Evolutionary conservation across 2,797 vertebrate genomes (phyloP).

Genomic region (Tadarida brasiliensis): DNA sequence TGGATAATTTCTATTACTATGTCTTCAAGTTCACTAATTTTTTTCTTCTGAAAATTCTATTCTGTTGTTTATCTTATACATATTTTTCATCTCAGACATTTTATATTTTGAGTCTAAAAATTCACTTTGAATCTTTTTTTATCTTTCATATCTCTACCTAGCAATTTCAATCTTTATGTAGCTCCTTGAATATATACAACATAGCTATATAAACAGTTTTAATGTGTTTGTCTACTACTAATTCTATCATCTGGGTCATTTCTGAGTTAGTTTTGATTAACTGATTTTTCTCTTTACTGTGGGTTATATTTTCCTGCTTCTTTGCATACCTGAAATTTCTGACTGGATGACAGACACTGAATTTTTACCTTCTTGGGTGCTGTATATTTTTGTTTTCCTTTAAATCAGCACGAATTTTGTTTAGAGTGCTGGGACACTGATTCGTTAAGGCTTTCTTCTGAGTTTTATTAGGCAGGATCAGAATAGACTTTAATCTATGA

Average conservation of each 20-base stretch:
- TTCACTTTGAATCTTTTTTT: background rate
- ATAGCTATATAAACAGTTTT: background rate
- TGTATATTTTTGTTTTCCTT: background rate
- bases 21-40: background rate
- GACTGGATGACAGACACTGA: background rate
- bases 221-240: background rate
- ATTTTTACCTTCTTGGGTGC: background rate
- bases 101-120: background rate
- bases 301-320: background rate
- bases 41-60: slow-evolving; percentile 14
- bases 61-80: background rate
- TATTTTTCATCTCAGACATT: background rate
- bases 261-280: background rate
- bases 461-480: background rate
- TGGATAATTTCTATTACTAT: background rate
- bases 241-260: background rate
- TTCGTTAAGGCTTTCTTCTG: background rate
- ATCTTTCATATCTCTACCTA: background rate
- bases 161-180: background rate
- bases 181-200: background rate
- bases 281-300: background rate
- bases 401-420: background rate
- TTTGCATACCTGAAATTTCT: background rate
- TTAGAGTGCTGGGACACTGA: background rate
- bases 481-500: background rate